These are phyloP conservation scores for Pseudochromis fuscus DNA, from an alignment of 2,797 vertebrate genomes.

Conservation along the genomic window DNA sequence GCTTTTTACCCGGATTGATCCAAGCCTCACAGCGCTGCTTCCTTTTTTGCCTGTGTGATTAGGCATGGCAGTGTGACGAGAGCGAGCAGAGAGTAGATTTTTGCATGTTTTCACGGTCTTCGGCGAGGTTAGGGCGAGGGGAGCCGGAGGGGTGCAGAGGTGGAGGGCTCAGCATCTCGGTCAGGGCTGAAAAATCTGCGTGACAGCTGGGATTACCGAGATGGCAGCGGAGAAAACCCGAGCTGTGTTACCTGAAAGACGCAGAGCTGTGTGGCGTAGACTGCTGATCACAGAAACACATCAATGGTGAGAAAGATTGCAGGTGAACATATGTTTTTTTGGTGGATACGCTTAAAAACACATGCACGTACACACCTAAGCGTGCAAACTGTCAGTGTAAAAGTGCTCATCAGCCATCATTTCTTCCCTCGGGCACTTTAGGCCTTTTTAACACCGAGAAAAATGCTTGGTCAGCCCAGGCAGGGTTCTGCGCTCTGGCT, in stretches of 20 bases:
- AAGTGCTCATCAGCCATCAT: conserved; percentile 47
- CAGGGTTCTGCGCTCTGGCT: conserved; percentile 48
- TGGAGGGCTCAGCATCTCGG: conserved; percentile 48
- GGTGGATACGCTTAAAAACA: conserved; percentile 23
- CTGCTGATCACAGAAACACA: conserved; percentile 28
- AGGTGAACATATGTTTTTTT: conserved; percentile 34
- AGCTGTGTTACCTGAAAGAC: conserved; percentile 48
- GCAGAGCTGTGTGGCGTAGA: conserved; percentile 27
- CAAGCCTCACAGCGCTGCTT: conserved; percentile 50
- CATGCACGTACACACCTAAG: conserved; percentile 11
- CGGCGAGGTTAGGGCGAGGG: conserved; percentile 22
- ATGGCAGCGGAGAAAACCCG: conserved; percentile 14
- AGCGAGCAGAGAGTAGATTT: conserved; percentile 47
- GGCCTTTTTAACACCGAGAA: conserved; percentile 50
- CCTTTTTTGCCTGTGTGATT: conserved; percentile 60
- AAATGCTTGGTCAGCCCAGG: conserved; percentile 74
- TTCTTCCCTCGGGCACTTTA: conserved; percentile 37
- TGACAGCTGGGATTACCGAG: conserved; percentile 67
- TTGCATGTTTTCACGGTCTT: conserved; percentile 67
- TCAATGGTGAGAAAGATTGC: neutral
- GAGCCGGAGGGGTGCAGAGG: conserved; percentile 46
- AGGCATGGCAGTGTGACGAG: conserved; percentile 54
- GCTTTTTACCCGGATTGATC: conserved; percentile 66
- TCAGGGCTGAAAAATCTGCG: conserved; percentile 46
- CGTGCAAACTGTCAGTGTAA: conserved; percentile 38